Conservation (phyloP, 2,888 invertebrate species). For the Artemia sp. region DNA sequence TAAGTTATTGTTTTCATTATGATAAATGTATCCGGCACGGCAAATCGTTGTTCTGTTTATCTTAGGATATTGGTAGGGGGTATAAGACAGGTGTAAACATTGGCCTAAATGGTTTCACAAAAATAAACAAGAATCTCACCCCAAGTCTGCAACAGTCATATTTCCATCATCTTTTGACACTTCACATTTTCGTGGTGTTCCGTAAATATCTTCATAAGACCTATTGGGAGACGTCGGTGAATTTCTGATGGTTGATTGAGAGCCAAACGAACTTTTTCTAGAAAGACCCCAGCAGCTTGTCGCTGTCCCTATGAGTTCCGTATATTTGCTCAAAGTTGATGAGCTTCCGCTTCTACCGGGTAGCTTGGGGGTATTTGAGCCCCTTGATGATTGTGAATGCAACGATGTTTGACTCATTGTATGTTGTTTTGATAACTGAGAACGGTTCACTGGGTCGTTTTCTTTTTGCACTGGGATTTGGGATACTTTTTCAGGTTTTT, state of each 20-base stretch:
- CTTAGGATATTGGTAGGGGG: no score
- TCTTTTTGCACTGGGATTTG: not conserved
- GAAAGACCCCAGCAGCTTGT: constrained; percentile 7
- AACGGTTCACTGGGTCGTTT: constrained; percentile 10
- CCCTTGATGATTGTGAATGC: not conserved
- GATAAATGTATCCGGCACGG: no score
- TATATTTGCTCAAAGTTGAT: constrained; percentile 10
- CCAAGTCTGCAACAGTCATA: not conserved
- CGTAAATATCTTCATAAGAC: constrained; percentile 6
- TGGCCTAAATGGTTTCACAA: no score
- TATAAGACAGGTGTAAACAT: no score
- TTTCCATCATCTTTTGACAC: not conserved
- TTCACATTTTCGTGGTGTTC: not conserved
- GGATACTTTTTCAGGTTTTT: constrained; percentile 10
- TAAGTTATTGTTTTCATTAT: no score
- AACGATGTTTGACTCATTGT: constrained; percentile 1
- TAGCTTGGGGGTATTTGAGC: not conserved
- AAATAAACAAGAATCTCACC: not conserved
- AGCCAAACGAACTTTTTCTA: constrained; percentile 12
- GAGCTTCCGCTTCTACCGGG: not conserved
- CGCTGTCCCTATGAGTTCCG: not conserved
- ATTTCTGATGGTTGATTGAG: not conserved
- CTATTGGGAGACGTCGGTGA: constrained; percentile 12
- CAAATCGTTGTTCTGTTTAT: no score
- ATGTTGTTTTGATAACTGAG: not conserved